Conservation (phyloP, 2,888 invertebrate genomes). For the Deroplatys truncata region DNA sequence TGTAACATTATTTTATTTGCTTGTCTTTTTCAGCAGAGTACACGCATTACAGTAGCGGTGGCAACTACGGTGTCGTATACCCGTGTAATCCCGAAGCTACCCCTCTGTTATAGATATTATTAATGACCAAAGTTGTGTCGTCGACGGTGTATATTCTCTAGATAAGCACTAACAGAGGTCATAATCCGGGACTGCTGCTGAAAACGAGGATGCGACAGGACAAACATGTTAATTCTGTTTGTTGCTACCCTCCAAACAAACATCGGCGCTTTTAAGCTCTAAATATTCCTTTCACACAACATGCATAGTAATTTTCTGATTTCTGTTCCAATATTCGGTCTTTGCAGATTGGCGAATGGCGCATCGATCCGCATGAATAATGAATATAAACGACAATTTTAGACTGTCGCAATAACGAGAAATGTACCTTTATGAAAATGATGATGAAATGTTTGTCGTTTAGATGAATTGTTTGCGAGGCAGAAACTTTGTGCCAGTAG, state of each 20-base stretch:
- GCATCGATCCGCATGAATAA: background rate
- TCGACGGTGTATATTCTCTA: conserved; percentile 3
- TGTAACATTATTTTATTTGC: background rate
- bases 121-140: conserved; percentile 1
- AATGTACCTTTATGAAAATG: background rate
- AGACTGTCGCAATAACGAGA: background rate
- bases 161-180: conserved; percentile 1
- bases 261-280: background rate
- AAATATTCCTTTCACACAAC: background rate
- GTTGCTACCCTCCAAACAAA: background rate
- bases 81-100: background rate
- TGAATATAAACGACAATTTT: background rate
- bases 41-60: background rate
- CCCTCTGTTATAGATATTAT: background rate
- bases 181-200: background rate
- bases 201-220: background rate
- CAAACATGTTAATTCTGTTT: background rate
- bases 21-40: background rate
- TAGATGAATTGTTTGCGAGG: background rate
- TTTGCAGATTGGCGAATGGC: background rate
- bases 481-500: background rate
- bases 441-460: background rate
- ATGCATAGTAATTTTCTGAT: background rate
- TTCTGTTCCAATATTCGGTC: too few relatives aligned
- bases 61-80: background rate